Evolutionary conservation across 2,113 vertebrate species (phyloP), one percentile per base, ranked within the genome.

Genomic region (Lepisosteus oculatus): DNA sequence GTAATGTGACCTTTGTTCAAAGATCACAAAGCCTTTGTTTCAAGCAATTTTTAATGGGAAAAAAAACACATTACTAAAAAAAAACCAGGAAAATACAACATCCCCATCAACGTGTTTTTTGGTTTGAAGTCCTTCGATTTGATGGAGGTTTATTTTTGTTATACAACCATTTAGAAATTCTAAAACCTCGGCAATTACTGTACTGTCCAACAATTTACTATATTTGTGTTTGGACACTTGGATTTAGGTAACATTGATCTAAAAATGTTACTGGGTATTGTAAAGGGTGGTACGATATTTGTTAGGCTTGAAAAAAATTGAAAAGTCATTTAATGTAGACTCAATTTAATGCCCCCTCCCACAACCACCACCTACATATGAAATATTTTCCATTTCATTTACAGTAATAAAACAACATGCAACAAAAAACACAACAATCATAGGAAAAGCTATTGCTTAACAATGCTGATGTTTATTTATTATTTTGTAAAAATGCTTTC

Each of bases 281-380:
- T 29, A 29, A 29, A 29, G 17, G 17, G 17, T 29, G 17, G 17
- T 29, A 29, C 17, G 17, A 29, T 29, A 29, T 29, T 29, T 29
- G 17, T 29, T 29, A 29, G 17, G 17, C 17, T 29, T 29, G 17
- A 29, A 0, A 29, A 29, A 29, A 29, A n/a, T n/a, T 29, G 1
- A 1, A 0, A 1, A 29, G 1, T 29, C 1, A 29, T 29, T 29
- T 29, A 29, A 29, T 29, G 29, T 51, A 61, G 85, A 79, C 68
- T 89, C 80, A 45, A 68, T 11, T 89, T 86, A 84, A 81, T 72
- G 57, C 68, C 43, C 73, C 78, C 65, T 51, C 76, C 61, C 61
- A 70, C 45, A 65, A 68, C 75, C 74, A 71, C 63, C 9, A 43
- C 47, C 56, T 47, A 51, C 17, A n/a, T 41, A 17, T 29, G 69